Percentiles rank a stretch among this genome's conserved stretches.
Conservation (phyloP, 2,113 vertebrate genomes). For the Hiodon tergisus region DNA sequence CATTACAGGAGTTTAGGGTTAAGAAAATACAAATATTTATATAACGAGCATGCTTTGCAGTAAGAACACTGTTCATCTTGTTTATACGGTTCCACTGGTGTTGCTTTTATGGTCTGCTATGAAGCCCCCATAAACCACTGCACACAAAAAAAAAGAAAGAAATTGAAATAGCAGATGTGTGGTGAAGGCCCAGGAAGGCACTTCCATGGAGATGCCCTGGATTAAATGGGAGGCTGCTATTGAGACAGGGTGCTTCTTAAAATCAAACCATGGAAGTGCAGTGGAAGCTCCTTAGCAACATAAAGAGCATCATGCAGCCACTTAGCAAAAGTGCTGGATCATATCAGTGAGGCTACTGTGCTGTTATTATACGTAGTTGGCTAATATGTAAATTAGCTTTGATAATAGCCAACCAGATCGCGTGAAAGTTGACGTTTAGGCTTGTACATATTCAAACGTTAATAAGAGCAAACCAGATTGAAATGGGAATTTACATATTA, state of each 20-base stretch:
- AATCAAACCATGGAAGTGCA: too few species aligned
- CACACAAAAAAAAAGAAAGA: constrained; percentile 31
- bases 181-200: constrained; percentile 34
- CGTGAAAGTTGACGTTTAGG: too few species aligned
- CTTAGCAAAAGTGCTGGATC: too few species aligned
- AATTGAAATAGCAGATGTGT: constrained; percentile 73
- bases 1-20: constrained; percentile 70
- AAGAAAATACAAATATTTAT: constrained; percentile 76
- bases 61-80: constrained; percentile 76
- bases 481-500: too few species aligned
- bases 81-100: constrained; percentile 84
- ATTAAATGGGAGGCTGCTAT: constrained; percentile 28
- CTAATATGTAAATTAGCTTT: too few species aligned
- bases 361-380: too few species aligned
- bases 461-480: too few species aligned
- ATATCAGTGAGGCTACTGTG: too few species aligned
- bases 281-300: too few species aligned
- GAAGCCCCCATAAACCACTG: constrained; percentile 76
- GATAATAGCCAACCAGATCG: too few species aligned
- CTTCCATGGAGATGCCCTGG: constrained; percentile 11
- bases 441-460: too few species aligned
- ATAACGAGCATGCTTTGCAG: constrained; percentile 75
- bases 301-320: too few species aligned
- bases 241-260: background rate
- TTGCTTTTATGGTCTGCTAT: constrained; percentile 72